A percentile compares a stretch with the other conserved stretches of the same genome.
phyloP scores from a whole-genome alignment of 2,797 vertebrate species.

The Megalops cyprinoides region DNA sequence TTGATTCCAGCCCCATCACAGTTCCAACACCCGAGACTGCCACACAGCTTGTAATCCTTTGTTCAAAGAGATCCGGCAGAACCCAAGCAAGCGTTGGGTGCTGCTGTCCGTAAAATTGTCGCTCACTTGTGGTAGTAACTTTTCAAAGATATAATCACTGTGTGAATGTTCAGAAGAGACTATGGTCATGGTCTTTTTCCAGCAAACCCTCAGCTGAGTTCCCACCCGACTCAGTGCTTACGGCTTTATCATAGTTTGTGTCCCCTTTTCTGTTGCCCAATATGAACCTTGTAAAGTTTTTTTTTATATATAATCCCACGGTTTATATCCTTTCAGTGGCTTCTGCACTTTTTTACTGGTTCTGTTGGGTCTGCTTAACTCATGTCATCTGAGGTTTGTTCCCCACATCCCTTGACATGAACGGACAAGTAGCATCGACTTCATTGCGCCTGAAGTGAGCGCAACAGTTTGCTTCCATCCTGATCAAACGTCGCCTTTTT shows the following conservation, averaged over 20 bases:
- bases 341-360: background rate
- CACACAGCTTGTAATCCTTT: background rate
- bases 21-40: background rate
- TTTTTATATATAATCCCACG: background rate
- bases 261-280: background rate
- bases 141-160: background rate
- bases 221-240: background rate
- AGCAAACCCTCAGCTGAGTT: background rate
- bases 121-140: background rate
- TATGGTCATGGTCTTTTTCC: background rate
- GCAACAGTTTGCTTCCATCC: background rate
- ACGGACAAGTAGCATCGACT: background rate
- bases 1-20: background rate
- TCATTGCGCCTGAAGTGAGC: conserved; percentile 1
- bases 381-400: background rate
- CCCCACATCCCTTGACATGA: background rate
- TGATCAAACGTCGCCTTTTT: background rate
- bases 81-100: background rate
- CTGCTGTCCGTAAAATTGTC: background rate
- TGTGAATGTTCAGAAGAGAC: background rate
- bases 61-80: background rate
- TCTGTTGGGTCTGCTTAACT: background rate
- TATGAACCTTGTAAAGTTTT: background rate
- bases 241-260: background rate
- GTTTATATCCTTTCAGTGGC: background rate